Percentiles rank a stretch among this genome's conserved stretches.
Evolutionary conservation across 1,140 invertebrate species (phyloP).

Genomic region (Drosophila teissieri): DNA sequence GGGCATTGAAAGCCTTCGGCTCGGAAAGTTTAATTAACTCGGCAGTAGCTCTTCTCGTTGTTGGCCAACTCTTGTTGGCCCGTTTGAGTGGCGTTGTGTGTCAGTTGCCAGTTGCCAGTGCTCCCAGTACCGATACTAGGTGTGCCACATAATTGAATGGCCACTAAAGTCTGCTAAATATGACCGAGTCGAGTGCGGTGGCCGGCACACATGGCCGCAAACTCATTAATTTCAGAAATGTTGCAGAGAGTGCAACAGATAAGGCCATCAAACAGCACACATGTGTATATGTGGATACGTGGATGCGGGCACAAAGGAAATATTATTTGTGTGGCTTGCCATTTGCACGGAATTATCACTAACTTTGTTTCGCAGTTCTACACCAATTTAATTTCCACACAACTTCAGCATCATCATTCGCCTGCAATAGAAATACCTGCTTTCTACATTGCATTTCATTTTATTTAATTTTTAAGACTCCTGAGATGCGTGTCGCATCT

Average conservation of each 20-base stretch:
- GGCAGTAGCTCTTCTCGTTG: constrained; percentile 19
- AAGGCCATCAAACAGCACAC: constrained; percentile 2
- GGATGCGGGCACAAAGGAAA: neutral
- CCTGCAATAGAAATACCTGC: no score
- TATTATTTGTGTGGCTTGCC: neutral
- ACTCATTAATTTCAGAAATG: constrained; percentile 20
- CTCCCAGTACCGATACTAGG: constrained; percentile 6
- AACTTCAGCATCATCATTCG: no score
- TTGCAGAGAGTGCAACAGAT: neutral
- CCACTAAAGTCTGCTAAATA: constrained; percentile 42
- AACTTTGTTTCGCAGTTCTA: neutral
- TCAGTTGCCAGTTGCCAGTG: constrained; percentile 23
- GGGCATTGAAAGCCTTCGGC: constrained; percentile 52
- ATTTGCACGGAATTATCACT: neutral
- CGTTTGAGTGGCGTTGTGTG: constrained; percentile 23
- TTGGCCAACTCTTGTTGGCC: constrained; percentile 2
- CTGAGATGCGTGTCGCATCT: no score
- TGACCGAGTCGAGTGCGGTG: constrained; percentile 24
- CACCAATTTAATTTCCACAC: neutral
- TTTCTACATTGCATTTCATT: no score
- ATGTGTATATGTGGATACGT: neutral
- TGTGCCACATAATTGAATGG: constrained; percentile 71
- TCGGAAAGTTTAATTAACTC: constrained; percentile 78
- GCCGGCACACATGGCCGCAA: constrained; percentile 2
- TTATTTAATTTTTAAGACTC: no score